Conservation (phyloP, 2,113 vertebrate genomes). For the Colaptes auratus region DNA sequence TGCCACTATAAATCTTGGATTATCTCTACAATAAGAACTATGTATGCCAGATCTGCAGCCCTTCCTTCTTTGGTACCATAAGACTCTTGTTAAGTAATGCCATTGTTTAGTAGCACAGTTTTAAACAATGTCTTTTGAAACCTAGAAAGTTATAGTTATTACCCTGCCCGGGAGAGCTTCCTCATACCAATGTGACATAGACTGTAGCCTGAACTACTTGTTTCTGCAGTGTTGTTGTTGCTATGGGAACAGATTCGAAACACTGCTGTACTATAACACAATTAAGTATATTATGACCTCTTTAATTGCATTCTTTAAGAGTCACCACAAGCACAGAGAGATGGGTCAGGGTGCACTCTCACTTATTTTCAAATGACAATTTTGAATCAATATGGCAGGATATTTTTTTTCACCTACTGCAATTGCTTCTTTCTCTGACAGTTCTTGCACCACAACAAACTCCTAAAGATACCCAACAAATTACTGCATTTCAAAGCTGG, state of each 20-base stretch:
- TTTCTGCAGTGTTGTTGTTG: constrained; percentile 57
- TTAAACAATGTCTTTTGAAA: constrained; percentile 46
- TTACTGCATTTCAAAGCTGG: background rate
- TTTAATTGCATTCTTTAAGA: constrained; percentile 38
- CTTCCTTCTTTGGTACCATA: background rate
- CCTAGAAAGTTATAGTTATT: constrained; percentile 26
- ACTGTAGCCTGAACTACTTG: constrained; percentile 32
- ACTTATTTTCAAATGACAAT: background rate
- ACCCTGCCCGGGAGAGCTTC: constrained; percentile 24
- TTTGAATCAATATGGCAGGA: background rate
- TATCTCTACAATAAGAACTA: background rate
- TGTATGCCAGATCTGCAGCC: background rate
- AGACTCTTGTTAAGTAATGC: background rate
- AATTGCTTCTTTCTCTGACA: background rate
- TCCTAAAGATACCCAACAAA: background rate
- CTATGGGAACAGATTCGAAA: constrained; percentile 57
- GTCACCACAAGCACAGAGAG: background rate
- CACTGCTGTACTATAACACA: constrained; percentile 15
- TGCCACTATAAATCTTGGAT: background rate
- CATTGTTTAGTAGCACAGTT: constrained; percentile 31
- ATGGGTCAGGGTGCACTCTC: background rate
- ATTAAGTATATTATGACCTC: background rate
- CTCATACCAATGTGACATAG: constrained; percentile 15
- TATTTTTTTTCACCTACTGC: background rate
- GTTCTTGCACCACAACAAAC: background rate